Percentiles rank a stretch among this genome's conserved stretches.
These are phyloP conservation scores for Notechis scutatus DNA, from an alignment of 2,113 vertebrate species.

Conservation along the genomic window DNA sequence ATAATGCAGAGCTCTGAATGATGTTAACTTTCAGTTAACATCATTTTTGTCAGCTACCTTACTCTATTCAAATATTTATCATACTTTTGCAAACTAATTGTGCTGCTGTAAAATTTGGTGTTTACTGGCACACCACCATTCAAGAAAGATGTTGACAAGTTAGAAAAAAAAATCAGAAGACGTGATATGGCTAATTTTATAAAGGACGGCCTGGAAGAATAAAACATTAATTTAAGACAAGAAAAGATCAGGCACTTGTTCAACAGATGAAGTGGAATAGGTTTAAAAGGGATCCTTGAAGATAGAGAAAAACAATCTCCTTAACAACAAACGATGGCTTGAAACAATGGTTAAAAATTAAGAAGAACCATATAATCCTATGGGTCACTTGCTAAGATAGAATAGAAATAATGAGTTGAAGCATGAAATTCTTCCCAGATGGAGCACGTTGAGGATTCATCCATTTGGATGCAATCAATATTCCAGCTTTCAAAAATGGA, in stretches of 20 bases:
- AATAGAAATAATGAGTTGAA: background rate
- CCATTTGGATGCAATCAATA: background rate
- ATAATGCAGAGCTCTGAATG: too few species aligned
- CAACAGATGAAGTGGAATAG: background rate
- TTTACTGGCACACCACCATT: constrained; percentile 2
- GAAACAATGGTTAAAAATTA: background rate
- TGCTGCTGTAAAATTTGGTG: background rate
- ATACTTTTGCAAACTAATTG: background rate
- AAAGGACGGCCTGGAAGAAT: background rate
- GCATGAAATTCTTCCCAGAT: background rate
- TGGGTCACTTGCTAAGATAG: background rate
- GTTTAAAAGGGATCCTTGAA: background rate
- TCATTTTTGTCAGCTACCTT: background rate
- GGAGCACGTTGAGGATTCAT: background rate
- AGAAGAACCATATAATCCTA: background rate
- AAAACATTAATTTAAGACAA: background rate
- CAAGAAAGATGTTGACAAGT: constrained; percentile 16
- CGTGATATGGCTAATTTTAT: constrained; percentile 5
- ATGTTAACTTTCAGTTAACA: background rate
- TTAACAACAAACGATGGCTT: background rate
- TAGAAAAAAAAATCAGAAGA: background rate
- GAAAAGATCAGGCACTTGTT: background rate
- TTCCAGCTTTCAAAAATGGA: background rate
- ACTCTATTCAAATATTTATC: constrained; percentile 18
- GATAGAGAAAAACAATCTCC: background rate